Base-by-base conservation (phyloP, 2,888 invertebrate species). In the Melieria crassipennis region DNA sequence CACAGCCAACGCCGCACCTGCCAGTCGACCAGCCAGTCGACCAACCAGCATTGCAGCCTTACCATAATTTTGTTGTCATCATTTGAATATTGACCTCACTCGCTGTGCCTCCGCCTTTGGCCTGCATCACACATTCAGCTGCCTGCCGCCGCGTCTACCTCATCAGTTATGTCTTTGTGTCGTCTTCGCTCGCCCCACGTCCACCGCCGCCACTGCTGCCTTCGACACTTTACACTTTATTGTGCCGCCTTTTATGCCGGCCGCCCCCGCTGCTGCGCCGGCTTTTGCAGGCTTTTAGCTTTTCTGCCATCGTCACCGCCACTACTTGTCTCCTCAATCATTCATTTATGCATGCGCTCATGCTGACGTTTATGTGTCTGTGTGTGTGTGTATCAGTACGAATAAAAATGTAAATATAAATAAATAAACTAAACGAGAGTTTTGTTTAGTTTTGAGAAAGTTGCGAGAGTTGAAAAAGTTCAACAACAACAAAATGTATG, bases 81-180 rank as follows among this genome's bases (percentile, higher is more conserved):
- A 70, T 70, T 70, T 70, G 70, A 70, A 70, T 70, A 70, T 70
- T 70, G 70, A 70, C 70, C 70, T 70, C 70, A 64, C 55, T 65
- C 67, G 52, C 67, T 52, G 50, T 42, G 16, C 0, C 30, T 7
- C 10, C 50, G 46, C 10, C 46, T 7, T 7, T 48, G 42, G 43
- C 50, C 47, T 43, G 67, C 60, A 61, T 67, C 52, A 30, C 67
- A 60, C 60, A 30, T 50, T 11, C n/a, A 7, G 60, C 42, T 45
- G 30, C n/a, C 60, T 45, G 45, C 46, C 46, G 16, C 47, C 11
- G 9, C 6, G 13, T 10, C 60, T 45, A 13, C 46, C 46, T 16
- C 47, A 5, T 9, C 6, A 47, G 46, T 47, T 61, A 46, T 7
- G n/a, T 16, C 64, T 10, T 46, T n/a, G 43, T 11, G 11, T 50